Evolutionary conservation across 2,113 vertebrate genomes (phyloP).

Genomic region (Pleuronectes platessa): DNA sequence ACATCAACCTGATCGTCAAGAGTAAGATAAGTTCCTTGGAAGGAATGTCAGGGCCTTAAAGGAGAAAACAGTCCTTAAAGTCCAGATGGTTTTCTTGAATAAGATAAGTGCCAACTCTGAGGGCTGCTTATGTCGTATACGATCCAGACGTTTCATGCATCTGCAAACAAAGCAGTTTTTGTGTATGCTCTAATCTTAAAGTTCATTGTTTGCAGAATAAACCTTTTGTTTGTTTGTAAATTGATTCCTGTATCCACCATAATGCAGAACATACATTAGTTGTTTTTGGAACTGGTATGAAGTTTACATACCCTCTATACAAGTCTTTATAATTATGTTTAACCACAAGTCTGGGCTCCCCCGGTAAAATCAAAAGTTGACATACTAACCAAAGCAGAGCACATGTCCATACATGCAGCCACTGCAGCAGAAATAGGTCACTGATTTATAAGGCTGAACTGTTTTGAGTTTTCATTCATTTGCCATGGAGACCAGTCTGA

Average conservation of each 20-base stretch:
- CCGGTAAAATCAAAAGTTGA: background rate
- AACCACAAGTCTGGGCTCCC: conserved; percentile 8
- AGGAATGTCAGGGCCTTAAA: conserved; percentile 70
- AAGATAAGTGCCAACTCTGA: conserved; percentile 58
- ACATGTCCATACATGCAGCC: conserved; percentile 20
- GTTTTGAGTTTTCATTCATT: conserved; percentile 68
- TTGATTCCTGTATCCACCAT: background rate
- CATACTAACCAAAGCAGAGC: background rate
- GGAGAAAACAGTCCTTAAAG: conserved; percentile 61
- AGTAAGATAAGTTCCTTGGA: conserved; percentile 71
- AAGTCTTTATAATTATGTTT: background rate
- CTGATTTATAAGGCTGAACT: conserved; percentile 48
- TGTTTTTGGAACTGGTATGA: conserved; percentile 8
- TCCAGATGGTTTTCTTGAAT: conserved; percentile 74
- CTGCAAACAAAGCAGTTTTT: conserved; percentile 28
- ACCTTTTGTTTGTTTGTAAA: background rate
- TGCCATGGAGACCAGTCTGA: conserved; percentile 71
- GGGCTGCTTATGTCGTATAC: conserved; percentile 62
- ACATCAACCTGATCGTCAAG: conserved; percentile 71
- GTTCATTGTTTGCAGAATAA: background rate
- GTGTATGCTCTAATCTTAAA: background rate
- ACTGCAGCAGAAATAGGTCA: conserved; percentile 55
- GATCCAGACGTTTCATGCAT: conserved; percentile 51
- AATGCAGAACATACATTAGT: conserved; percentile 11
- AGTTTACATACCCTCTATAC: background rate